phyloP scores from a whole-genome alignment of 2,797 vertebrate species.

The Tapera naevia region DNA sequence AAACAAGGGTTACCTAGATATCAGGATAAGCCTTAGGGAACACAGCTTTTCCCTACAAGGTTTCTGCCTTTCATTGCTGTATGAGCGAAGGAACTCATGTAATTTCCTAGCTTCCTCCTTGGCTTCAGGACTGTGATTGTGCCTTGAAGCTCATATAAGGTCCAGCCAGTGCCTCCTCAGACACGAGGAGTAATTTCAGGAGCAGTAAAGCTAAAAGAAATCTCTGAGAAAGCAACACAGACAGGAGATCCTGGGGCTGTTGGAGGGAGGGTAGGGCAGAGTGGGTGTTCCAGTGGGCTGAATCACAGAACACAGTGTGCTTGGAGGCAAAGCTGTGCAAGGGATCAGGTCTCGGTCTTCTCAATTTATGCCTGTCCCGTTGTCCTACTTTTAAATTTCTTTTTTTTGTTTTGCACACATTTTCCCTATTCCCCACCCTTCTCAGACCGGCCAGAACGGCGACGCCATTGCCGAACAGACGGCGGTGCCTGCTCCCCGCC shows the following conservation, averaged over 20 bases:
- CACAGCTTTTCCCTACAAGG: not conserved
- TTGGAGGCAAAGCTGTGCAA: not conserved
- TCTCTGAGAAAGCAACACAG: not conserved
- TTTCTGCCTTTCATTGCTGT: not conserved
- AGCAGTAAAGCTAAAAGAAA: not conserved
- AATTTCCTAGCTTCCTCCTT: not conserved
- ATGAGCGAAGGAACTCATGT: not conserved
- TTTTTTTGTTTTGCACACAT: not conserved
- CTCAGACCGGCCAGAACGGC: not conserved
- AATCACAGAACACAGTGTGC: not conserved
- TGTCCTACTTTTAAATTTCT: not conserved
- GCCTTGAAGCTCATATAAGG: not conserved
- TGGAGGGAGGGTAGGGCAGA: not conserved
- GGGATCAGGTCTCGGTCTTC: not conserved
- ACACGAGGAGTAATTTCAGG: not conserved
- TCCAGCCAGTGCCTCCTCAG: not conserved
- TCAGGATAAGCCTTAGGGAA: not conserved
- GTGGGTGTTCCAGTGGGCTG: not conserved
- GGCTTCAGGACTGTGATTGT: not conserved
- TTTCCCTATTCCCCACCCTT: not conserved
- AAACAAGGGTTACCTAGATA: not conserved
- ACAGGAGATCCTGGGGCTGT: fast-evolving
- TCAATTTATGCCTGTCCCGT: not conserved
- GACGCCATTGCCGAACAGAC: not conserved
- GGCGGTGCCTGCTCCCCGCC: not conserved